These are phyloP conservation scores for Ennomos quercinarius DNA, from an alignment of 2,888 invertebrate genomes.

Conservation along the genomic window DNA sequence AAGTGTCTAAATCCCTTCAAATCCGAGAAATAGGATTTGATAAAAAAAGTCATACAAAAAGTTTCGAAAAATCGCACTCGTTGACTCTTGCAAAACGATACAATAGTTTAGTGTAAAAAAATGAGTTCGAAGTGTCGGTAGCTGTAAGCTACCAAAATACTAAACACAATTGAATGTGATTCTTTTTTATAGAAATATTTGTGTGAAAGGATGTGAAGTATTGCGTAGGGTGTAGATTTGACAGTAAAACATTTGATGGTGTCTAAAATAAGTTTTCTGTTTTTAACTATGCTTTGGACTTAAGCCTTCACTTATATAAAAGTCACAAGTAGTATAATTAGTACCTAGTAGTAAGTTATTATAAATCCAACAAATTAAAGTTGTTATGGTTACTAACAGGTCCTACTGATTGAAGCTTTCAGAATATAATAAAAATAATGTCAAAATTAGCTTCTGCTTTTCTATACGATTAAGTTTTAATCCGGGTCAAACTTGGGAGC, in stretches of 20 bases:
- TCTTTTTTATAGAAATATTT: constrained; percentile 51
- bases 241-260: constrained; percentile 25
- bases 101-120: constrained; percentile 58
- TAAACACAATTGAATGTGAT: constrained; percentile 69
- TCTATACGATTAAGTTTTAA: no score
- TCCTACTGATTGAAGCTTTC: no score
- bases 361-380: no score
- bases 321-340: no score
- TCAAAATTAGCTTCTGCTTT: no score
- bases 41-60: constrained; percentile 59
- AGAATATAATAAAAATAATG: no score
- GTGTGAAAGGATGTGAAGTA: constrained; percentile 58
- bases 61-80: constrained; percentile 58
- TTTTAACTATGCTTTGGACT: no score
- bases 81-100: constrained; percentile 77
- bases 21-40: constrained; percentile 83
- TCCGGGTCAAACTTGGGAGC: no score
- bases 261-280: no score
- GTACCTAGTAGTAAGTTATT: no score
- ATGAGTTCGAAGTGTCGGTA: constrained; percentile 54
- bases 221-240: constrained; percentile 42
- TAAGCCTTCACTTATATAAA: no score
- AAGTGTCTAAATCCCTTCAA: constrained; percentile 83
- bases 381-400: no score
- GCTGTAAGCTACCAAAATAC: constrained; percentile 78